Evolutionary conservation across 2,113 vertebrate genomes (phyloP), one percentile per base, ranked within the genome.

Genomic region (Sus scrofa): DNA sequence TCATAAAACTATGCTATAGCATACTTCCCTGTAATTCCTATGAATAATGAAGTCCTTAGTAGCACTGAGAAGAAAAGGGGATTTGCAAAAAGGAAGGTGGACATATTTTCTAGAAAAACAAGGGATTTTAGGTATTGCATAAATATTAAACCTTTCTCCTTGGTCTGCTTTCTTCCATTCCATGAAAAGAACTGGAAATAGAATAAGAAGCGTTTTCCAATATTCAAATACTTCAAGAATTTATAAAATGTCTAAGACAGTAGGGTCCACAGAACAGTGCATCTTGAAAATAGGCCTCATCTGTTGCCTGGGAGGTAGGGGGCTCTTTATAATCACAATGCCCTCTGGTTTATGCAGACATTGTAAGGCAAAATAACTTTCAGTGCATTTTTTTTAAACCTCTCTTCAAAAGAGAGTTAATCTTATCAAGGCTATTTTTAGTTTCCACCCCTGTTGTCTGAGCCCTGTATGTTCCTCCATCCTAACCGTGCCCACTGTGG

Each of bases 311-410:
- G 54, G 60, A 84, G n/a, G 44, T 68, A 44, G n/a, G 52, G 11
- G 4, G 8, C 37, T 27, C 9, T 71, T 87, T 52, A 20, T 52
- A 85, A 81, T 81, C 24, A 70, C 82, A 67, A 4, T 27, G 20
- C n/a, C 34, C 30, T 78, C 78, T 68, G 73, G 67, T 77, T 95
- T 95, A 84, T 30, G 7, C 22, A 90, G 34, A 14, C 6, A 60
- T 27, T 12, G 32, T 90, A 79, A 81, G 90, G 71, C 60, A 95
- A 96, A 97, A 88, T 44, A 88, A 92, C 54, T 86, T 77, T 34
- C 1, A 65, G 74, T 63, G 2, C 14, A 34, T 56, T 92, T 39
- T 10, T 1, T 18, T 9, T 13, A 92, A 93, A 44, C 44, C 44
- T 8, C n/a, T 54, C 75, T 86, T 89, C 58, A 88, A 85, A 88